Percentiles rank a stretch among this genome's conserved stretches.
Evolutionary conservation across 2,113 vertebrate species (phyloP).

Genomic region (Trogon surrucura): DNA sequence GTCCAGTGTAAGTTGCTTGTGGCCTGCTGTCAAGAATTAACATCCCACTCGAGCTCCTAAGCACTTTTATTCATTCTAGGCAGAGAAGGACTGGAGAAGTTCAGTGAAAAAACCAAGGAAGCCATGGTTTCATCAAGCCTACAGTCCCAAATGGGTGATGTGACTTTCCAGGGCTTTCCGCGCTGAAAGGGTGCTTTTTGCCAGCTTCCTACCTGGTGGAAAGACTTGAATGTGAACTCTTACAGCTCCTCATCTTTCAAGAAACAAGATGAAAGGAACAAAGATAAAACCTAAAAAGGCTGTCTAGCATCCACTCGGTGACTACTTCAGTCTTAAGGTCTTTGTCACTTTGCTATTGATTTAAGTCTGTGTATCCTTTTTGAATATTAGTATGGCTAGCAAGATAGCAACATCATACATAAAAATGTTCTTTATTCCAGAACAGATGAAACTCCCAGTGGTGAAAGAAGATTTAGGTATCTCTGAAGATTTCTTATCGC

Average conservation of each 20-base stretch:
- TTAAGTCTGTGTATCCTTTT: slow-evolving; percentile 66
- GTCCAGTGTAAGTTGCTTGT: neutral
- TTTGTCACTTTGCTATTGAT: slow-evolving; percentile 61
- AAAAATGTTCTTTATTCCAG: slow-evolving; percentile 65
- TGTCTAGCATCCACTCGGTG: slow-evolving; percentile 22
- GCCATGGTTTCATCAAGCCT: slow-evolving; percentile 11
- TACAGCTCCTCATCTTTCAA: slow-evolving; percentile 47
- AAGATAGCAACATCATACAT: slow-evolving; percentile 70
- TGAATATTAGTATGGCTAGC: slow-evolving; percentile 70
- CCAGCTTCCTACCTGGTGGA: slow-evolving; percentile 18
- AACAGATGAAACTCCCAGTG: slow-evolving; percentile 63
- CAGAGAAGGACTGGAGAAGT: neutral
- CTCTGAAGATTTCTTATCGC: slow-evolving; percentile 77
- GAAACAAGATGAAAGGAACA: slow-evolving; percentile 54
- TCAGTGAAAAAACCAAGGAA: neutral
- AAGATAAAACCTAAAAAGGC: slow-evolving; percentile 51
- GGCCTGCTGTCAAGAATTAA: neutral
- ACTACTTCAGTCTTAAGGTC: slow-evolving; percentile 57
- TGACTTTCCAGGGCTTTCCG: slow-evolving; percentile 6
- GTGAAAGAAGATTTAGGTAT: slow-evolving; percentile 73
- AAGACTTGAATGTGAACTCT: slow-evolving; percentile 41
- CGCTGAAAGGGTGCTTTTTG: slow-evolving; percentile 21
- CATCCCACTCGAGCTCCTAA: neutral
- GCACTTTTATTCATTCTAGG: neutral
- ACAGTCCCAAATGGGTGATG: neutral